These are phyloP conservation scores for Myotis myotis DNA, from an alignment of 2,797 vertebrate species.

Conservation along the genomic window DNA sequence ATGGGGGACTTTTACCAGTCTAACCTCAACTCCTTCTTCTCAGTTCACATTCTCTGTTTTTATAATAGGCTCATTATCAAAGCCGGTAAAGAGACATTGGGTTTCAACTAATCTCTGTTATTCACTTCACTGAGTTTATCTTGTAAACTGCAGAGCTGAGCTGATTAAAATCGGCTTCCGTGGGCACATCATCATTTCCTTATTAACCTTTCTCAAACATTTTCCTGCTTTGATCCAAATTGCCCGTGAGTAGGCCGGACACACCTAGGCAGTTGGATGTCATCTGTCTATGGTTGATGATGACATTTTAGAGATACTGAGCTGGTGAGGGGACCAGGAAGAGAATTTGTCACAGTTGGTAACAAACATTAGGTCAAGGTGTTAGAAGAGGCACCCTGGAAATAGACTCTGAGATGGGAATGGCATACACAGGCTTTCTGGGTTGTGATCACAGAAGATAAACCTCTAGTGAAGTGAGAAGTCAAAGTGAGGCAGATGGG, in stretches of 20 bases:
- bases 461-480: background rate
- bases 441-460: background rate
- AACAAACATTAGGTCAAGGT: background rate
- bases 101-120: constrained; percentile 69
- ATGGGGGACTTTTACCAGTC: background rate
- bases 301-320: background rate
- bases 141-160: constrained; percentile 59
- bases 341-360: background rate
- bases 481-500: background rate
- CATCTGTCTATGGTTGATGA: background rate
- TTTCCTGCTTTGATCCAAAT: background rate
- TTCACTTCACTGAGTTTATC: constrained; percentile 57
- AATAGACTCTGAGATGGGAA: background rate
- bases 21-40: constrained; percentile 43
- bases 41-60: constrained; percentile 54
- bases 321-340: background rate
- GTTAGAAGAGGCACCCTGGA: background rate
- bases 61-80: constrained; percentile 66
- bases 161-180: constrained; percentile 62
- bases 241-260: background rate
- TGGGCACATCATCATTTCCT: constrained; percentile 17
- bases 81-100: constrained; percentile 63
- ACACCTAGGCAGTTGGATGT: background rate
- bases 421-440: background rate
- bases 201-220: background rate